These are phyloP conservation scores for Hydraecia micacea DNA, from an alignment of 2,888 invertebrate species.

Conservation along the genomic window DNA sequence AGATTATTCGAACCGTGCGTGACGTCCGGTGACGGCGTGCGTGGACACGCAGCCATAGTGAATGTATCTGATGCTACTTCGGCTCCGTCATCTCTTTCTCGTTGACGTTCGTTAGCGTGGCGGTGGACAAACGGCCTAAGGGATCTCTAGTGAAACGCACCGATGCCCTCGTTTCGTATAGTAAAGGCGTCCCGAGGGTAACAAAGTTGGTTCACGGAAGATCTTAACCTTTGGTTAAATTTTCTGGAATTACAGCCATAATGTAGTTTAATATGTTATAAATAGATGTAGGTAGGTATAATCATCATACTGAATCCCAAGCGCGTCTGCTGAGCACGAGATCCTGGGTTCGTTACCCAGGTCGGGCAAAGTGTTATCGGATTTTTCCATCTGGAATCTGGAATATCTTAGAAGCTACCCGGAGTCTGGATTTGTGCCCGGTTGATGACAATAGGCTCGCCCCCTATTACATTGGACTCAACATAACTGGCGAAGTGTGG, in stretches of 20 bases:
- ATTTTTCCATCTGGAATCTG: neutral
- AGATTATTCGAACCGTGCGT: neutral
- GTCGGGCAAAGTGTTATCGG: no score
- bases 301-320: neutral
- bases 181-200: conserved; percentile 9
- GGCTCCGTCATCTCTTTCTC: no score
- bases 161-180: neutral
- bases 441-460: neutral
- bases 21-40: no score
- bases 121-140: neutral
- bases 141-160: conserved; percentile 5
- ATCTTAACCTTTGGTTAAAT: neutral
- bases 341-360: no score
- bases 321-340: no score
- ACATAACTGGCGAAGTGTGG: no score
- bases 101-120: no score
- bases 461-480: no score
- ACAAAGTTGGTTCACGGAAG: neutral
- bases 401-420: no score
- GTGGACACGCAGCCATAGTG: neutral
- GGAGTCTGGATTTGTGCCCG: neutral
- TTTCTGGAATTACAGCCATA: neutral
- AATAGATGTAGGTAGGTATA: neutral
- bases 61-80: no score
- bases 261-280: neutral